Base-by-base conservation (phyloP, 2,888 invertebrate species). In the Drosophila vallismaia region DNA sequence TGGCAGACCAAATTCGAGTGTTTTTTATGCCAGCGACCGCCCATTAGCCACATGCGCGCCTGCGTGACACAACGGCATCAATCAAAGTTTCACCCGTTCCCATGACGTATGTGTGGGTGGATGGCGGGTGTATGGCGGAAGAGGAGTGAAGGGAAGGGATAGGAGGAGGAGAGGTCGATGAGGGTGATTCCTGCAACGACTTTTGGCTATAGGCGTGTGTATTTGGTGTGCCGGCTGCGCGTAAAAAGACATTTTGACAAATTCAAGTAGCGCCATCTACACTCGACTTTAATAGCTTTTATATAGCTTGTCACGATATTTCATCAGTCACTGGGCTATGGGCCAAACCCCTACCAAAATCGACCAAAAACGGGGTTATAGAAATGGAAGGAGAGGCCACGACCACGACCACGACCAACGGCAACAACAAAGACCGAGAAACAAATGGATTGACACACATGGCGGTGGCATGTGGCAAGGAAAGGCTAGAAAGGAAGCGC, bases 1-100 rank as follows among this genome's bases (percentile, higher is more conserved):
- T 45, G 46, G 36, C 38, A 40, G 9, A 3, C 29, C 58, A 60
- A 48, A 40, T 8, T 26, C 60, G 60, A 60, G 36, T 31, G 60
- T 59, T 60, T 60, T 60, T 60, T 59, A 60, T 59, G 60, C 60
- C 60, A 70, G 29, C 70, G 74, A 80, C 79, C 77, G 81, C 87
- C 84, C 85, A 85, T 90, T 88, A 89, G 86, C 89, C 87, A 90
- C 89, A 89, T 89, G 90, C 88, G 90, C 90, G 87, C 84, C 89
- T 90, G 90, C 89, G 89, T 89, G 89, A 89, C 90, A 89, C 75
- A 79, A 85, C 74, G 81, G 78, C 88, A 89, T 89, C 90, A 90
- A 89, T 89, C 90, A 89, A 88, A 88, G 88, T 86, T 88, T 88
- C 86, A 83, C 89, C 88, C 88, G 79, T 86, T 87, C 68, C 70